Conservation (phyloP, 2,797 vertebrate species). For the Lemur catta region DNA sequence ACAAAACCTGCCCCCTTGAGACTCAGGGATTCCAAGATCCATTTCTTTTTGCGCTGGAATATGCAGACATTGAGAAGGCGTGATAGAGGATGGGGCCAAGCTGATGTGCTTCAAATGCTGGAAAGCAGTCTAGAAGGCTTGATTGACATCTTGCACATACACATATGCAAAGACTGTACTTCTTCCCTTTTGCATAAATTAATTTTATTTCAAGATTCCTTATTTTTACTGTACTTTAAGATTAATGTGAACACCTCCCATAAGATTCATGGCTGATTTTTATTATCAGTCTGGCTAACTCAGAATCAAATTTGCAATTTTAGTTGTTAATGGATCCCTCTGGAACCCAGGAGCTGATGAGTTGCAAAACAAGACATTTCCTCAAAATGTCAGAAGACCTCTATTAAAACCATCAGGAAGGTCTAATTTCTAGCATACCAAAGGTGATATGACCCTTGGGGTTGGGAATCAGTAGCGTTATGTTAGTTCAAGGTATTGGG, state of each 20-base stretch:
- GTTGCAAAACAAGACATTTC: not conserved
- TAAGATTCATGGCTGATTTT: not conserved
- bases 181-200: not conserved
- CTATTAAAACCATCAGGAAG: not conserved
- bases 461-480: not conserved
- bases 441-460: not conserved
- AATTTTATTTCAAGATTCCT: not conserved
- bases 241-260: not conserved
- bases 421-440: not conserved
- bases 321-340: not conserved
- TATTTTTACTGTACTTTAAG: not conserved
- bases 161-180: no score
- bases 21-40: no score
- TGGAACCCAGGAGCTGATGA: not conserved
- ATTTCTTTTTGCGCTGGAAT: not conserved
- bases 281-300: not conserved
- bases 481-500: not conserved
- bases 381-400: not conserved
- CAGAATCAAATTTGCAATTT: not conserved
- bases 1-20: not conserved
- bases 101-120: not conserved
- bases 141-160: not conserved
- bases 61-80: not conserved
- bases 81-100: not conserved
- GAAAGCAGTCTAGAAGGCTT: no score